Evolutionary conservation across 2,113 vertebrate genomes (phyloP).

Genomic region (Cranoglanis bouderius): DNA sequence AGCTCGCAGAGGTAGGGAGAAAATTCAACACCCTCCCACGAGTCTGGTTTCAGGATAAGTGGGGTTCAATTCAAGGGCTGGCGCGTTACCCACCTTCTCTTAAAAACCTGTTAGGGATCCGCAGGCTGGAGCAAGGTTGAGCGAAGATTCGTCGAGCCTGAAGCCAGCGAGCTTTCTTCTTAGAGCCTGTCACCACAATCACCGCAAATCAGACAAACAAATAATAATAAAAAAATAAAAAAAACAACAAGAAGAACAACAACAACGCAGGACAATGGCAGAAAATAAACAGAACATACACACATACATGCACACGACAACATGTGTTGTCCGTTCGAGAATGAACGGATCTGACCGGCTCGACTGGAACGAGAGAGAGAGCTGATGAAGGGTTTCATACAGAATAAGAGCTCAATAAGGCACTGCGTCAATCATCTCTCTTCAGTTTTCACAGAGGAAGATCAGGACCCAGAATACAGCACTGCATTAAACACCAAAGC

Average conservation of each 20-base stretch:
- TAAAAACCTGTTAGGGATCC: slow-evolving; percentile 82
- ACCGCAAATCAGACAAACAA: slow-evolving; percentile 74
- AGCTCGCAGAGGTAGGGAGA: background rate
- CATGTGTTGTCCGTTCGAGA: background rate
- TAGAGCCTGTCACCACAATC: slow-evolving; percentile 76
- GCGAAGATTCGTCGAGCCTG: slow-evolving; percentile 81
- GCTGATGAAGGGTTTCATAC: background rate
- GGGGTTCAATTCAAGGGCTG: slow-evolving; percentile 57
- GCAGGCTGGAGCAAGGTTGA: slow-evolving; percentile 78
- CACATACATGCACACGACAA: slow-evolving; percentile 27
- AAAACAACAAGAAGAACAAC: slow-evolving; percentile 12
- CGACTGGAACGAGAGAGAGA: background rate
- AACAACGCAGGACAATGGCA: slow-evolving; percentile 62
- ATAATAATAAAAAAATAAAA: too few species aligned
- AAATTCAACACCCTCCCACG: slow-evolving; percentile 10
- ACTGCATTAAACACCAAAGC: background rate
- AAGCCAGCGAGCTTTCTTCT: slow-evolving; percentile 79
- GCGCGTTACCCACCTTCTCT: slow-evolving; percentile 79
- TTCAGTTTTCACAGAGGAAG: background rate
- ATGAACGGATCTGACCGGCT: background rate
- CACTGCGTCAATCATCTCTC: background rate
- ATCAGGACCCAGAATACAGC: background rate
- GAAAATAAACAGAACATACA: slow-evolving; percentile 54
- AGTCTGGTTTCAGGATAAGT: slow-evolving; percentile 22
- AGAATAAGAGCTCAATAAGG: background rate